Evolutionary conservation across 2,113 vertebrate species (phyloP).

Genomic region (Dolichotis patagonum): DNA sequence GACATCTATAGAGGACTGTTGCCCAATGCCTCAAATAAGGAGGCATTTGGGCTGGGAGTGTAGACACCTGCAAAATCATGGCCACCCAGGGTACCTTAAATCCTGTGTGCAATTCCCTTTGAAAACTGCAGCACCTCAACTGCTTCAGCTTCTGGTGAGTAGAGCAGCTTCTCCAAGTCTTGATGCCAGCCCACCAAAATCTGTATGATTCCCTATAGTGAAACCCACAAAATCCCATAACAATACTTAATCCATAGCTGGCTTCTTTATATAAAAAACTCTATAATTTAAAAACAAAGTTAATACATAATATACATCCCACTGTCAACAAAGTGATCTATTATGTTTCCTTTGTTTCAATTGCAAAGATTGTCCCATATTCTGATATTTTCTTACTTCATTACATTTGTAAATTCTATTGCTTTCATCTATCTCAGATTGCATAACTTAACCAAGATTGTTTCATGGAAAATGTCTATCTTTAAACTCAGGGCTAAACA

Average conservation of each 20-base stretch:
- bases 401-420: neutral
- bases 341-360: neutral
- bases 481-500: neutral
- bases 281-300: neutral
- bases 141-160: accelerated
- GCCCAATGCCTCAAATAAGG: accelerated
- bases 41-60: accelerated
- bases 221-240: neutral
- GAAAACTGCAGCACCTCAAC: accelerated
- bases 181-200: neutral
- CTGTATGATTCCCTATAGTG: neutral
- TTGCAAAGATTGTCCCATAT: neutral
- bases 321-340: neutral
- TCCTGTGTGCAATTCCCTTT: accelerated
- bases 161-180: accelerated
- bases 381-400: neutral
- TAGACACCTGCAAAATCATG: accelerated
- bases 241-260: neutral
- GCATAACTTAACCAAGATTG: neutral
- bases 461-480: neutral
- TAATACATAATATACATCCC: neutral
- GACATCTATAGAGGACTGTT: neutral
- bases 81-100: accelerated
- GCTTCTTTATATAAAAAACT: neutral
- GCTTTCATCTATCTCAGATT: neutral